phyloP scores from a whole-genome alignment of 2,113 vertebrate genomes.

The Mesitornis unicolor region DNA sequence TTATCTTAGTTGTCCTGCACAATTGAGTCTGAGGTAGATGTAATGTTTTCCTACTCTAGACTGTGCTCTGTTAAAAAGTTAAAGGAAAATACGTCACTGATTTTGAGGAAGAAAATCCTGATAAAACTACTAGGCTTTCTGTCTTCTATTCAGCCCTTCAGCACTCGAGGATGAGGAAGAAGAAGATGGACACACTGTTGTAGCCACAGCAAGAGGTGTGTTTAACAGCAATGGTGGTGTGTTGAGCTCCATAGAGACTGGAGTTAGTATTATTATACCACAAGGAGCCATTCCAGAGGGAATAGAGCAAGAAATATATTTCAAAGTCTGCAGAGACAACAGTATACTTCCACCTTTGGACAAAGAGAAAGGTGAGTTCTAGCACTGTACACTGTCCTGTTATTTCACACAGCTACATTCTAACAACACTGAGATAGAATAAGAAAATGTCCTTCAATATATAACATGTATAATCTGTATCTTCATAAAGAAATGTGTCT shows the following conservation, averaged over 20 bases:
- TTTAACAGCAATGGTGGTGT: slow-evolving; percentile 97
- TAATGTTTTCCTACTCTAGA: background rate
- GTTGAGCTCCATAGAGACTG: slow-evolving; percentile 96
- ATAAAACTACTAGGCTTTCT: background rate
- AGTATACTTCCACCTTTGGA: slow-evolving; percentile 97
- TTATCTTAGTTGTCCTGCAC: background rate
- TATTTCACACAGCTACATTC: background rate
- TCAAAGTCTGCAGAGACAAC: slow-evolving; percentile 99
- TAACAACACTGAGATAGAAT: background rate
- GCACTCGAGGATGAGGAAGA: slow-evolving; percentile 95
- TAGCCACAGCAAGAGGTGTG: slow-evolving; percentile 93
- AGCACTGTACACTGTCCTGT: background rate
- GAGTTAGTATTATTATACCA: slow-evolving; percentile 98
- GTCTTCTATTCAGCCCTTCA: slow-evolving; percentile 79
- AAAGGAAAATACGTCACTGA: background rate
- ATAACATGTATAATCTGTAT: background rate
- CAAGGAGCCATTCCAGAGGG: slow-evolving; percentile 96
- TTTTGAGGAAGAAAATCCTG: background rate
- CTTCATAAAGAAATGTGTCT: background rate
- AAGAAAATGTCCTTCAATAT: background rate
- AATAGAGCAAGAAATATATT: slow-evolving; percentile 98
- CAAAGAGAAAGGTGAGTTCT: slow-evolving; percentile 93
- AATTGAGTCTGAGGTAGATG: background rate
- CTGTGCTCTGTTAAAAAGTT: background rate
- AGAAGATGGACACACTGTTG: slow-evolving; percentile 95